Conservation (phyloP, 2,888 invertebrate genomes). For the Bursaphelenchus okinawaensis region DNA sequence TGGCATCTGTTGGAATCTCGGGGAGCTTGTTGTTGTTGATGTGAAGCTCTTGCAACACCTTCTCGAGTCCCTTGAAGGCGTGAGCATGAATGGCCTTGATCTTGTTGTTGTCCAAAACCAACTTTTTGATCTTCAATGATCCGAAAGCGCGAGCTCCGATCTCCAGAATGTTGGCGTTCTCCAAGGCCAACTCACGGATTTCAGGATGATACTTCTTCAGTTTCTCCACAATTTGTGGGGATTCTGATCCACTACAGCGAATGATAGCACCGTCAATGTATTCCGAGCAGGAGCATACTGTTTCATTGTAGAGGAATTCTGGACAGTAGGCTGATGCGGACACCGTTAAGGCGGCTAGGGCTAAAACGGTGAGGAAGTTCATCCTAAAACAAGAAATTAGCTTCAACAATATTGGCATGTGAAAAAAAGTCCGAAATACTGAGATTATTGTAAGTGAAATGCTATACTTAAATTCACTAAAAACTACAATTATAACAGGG, state of each 20-base stretch:
- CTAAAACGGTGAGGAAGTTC: background rate
- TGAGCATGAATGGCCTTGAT: conserved; percentile 52
- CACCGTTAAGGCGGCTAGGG: background rate
- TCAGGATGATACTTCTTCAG: conserved; percentile 48
- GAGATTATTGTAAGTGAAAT: background rate
- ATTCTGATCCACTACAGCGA: conserved; percentile 50
- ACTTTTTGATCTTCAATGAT: conserved; percentile 57
- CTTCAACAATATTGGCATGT: background rate
- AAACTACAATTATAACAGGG: too few species aligned
- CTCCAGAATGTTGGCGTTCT: conserved; percentile 57
- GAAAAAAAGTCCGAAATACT: too few species aligned
- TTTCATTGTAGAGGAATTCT: conserved; percentile 47
- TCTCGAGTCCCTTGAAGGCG: conserved; percentile 70
- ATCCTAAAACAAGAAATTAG: background rate
- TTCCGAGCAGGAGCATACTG: conserved; percentile 49
- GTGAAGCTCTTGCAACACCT: conserved; percentile 74
- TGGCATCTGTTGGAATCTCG: conserved; percentile 63
- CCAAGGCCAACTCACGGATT: conserved; percentile 51
- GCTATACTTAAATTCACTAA: background rate
- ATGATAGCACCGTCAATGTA: conserved; percentile 57
- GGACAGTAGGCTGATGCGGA: conserved; percentile 40
- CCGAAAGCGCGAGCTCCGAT: conserved; percentile 68
- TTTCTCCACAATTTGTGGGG: conserved; percentile 52
- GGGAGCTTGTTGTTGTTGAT: conserved; percentile 67
- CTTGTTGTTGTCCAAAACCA: conserved; percentile 57